Evolutionary conservation across 2,797 vertebrate genomes (phyloP).

Genomic region (Gymnoscopelus braueri): DNA sequence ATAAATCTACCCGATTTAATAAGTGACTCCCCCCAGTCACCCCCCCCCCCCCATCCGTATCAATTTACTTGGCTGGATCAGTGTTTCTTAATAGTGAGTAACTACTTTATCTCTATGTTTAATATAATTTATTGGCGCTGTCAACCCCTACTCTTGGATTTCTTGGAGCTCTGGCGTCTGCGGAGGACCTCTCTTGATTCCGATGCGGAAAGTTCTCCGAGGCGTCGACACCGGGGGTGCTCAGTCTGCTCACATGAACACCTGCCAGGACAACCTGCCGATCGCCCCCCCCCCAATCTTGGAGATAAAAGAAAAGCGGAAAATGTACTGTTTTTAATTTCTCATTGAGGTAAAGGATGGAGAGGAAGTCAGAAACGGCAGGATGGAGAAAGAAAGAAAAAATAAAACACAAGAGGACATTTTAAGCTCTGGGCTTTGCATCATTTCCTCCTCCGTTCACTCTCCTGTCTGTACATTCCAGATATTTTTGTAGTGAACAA

Average conservation of each 20-base stretch:
- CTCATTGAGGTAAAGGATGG: constrained; percentile 43
- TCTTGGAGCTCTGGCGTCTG: constrained; percentile 63
- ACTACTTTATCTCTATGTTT: constrained; percentile 73
- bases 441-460: constrained; percentile 70
- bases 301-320: constrained; percentile 37
- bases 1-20: constrained; percentile 66
- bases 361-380: constrained; percentile 16
- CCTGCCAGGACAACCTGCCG: constrained; percentile 64
- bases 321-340: constrained; percentile 60
- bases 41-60: constrained; percentile 17
- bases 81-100: constrained; percentile 68
- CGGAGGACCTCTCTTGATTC: constrained; percentile 52
- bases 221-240: constrained; percentile 50
- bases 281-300: constrained; percentile 45
- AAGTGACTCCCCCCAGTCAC: constrained; percentile 55
- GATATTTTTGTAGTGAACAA: constrained; percentile 69
- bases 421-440: constrained; percentile 62
- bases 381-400: constrained; percentile 40
- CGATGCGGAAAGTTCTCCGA: constrained; percentile 63
- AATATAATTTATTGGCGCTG: constrained; percentile 63
- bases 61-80: constrained; percentile 63
- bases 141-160: constrained; percentile 52
- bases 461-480: constrained; percentile 55
- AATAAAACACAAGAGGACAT: constrained; percentile 34
- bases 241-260: constrained; percentile 36